phyloP scores from a whole-genome alignment of 1,140 invertebrate genomes.

The Alviniconcha marisindica region DNA sequence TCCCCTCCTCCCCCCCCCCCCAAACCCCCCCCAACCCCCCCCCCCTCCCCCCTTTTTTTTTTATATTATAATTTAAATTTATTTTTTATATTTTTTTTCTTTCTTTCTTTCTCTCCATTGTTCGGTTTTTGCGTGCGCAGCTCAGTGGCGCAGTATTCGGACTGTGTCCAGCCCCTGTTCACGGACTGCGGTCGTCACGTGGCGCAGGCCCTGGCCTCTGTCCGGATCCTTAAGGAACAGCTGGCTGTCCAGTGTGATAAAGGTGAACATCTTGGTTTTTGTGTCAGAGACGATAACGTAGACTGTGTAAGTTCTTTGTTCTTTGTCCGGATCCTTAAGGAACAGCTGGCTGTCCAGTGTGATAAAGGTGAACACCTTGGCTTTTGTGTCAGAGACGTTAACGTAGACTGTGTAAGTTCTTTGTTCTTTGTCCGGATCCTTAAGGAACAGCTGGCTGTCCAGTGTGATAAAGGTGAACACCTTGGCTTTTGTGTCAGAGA shows the following conservation, averaged over 20 bases:
- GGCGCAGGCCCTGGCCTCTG: not conserved
- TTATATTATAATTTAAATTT: too few relatives aligned
- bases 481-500: too few relatives aligned
- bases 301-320: too few relatives aligned
- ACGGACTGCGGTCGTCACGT: not conserved
- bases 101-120: too few relatives aligned
- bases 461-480: not conserved
- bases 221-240: not conserved
- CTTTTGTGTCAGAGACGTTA: too few relatives aligned
- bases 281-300: too few relatives aligned
- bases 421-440: not conserved
- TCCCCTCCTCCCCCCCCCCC: too few relatives aligned
- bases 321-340: not conserved
- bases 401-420: too few relatives aligned
- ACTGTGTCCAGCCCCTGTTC: slow-evolving; percentile 14
- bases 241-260: not conserved
- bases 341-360: slow-evolving; percentile 2
- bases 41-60: too few relatives aligned
- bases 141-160: not conserved
- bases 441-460: not conserved
- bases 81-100: too few relatives aligned
- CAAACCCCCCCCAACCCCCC: too few relatives aligned
- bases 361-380: not conserved
- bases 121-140: not conserved
- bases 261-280: too few relatives aligned